Conservation (phyloP, 2,113 vertebrate genomes). For the Notothenia rossii region DNA sequence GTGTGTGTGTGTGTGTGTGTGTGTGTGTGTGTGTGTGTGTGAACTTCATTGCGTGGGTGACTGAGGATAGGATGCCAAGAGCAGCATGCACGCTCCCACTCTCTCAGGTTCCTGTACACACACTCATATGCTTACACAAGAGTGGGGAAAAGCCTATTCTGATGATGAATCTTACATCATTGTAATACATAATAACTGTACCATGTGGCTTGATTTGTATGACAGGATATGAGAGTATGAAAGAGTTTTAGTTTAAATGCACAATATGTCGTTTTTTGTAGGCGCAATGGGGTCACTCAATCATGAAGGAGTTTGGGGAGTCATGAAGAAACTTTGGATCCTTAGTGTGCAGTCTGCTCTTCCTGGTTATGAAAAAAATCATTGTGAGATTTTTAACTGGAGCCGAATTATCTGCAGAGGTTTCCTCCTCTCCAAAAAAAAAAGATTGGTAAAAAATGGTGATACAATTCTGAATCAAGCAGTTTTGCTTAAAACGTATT, state of each 20-base stretch:
- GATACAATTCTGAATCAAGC: too few species aligned
- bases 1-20: conserved; percentile 20
- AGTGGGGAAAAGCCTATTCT: conserved; percentile 37
- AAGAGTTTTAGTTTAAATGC: neutral
- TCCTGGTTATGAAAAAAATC: too few species aligned
- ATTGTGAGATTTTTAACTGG: too few species aligned
- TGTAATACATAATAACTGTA: conserved; percentile 23
- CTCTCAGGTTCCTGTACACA: conserved; percentile 5
- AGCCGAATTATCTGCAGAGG: too few species aligned
- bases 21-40: conserved; percentile 36
- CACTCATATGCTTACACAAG: conserved; percentile 32
- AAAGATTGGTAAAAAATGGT: neutral
- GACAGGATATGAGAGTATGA: neutral
- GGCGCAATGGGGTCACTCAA: too few species aligned
- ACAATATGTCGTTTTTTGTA: too few species aligned
- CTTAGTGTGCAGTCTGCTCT: too few species aligned
- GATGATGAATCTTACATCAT: conserved; percentile 34
- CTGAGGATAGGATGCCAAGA: conserved; percentile 46
- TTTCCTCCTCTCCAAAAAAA: too few species aligned
- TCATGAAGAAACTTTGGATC: too few species aligned
- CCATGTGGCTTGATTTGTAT: neutral
- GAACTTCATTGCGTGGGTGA: conserved; percentile 51
- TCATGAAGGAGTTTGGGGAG: too few species aligned
- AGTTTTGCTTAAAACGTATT: too few species aligned
- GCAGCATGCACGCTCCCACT: conserved; percentile 17